A percentile compares a stretch with the other conserved stretches of the same genome.
Evolutionary conservation across 2,797 vertebrate genomes (phyloP).

Genomic region (Prunella strophiata): DNA sequence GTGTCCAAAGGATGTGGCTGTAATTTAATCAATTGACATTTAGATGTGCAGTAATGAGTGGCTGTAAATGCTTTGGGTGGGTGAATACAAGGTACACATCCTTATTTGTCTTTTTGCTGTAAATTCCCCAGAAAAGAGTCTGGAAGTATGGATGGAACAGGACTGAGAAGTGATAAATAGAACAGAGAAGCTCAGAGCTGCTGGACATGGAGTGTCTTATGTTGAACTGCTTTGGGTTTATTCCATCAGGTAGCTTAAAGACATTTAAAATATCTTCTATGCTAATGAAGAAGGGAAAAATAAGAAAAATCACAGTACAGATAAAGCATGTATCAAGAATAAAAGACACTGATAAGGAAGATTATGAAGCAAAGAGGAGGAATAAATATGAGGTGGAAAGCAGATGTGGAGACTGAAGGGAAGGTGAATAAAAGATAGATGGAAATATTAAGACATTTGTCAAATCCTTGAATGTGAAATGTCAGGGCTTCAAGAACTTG

Average conservation of each 20-base stretch:
- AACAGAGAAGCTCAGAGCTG: background rate
- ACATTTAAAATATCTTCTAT: background rate
- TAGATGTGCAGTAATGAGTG: background rate
- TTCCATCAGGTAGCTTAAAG: background rate
- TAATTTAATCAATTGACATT: conserved; percentile 10
- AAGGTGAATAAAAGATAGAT: conserved; percentile 15
- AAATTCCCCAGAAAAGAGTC: background rate
- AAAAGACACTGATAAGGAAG: conserved; percentile 2
- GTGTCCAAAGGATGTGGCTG: background rate
- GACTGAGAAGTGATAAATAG: background rate
- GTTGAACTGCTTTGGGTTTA: background rate
- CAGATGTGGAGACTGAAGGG: conserved; percentile 7
- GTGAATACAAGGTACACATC: background rate
- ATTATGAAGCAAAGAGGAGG: conserved; percentile 41
- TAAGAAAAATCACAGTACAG: background rate
- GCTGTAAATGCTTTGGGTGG: background rate
- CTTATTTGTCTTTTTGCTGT: background rate
- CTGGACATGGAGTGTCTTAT: background rate
- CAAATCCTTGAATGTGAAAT: conserved; percentile 30
- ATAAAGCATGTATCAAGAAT: background rate
- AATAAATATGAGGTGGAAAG: conserved; percentile 23
- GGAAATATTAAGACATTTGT: conserved; percentile 54
- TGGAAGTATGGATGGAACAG: background rate
- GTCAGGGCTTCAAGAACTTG: conserved; percentile 20
- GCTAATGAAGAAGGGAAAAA: background rate